Evolutionary conservation across 2,888 invertebrate species (phyloP).

Genomic region (Limenitis camilla): DNA sequence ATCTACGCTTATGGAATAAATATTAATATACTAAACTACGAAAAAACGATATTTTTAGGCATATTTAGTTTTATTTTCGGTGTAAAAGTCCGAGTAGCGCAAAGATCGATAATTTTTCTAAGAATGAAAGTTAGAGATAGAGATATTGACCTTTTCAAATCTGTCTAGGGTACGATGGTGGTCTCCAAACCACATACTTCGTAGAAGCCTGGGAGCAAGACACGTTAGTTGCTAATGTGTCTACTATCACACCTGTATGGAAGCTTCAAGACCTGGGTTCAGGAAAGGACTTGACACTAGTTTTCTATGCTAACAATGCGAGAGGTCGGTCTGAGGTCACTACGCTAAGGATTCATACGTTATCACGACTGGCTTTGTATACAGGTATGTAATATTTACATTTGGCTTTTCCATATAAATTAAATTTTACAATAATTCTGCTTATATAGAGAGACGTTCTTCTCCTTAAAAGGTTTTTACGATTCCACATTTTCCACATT

Average conservation of each 20-base stretch:
- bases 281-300: constrained; percentile 84
- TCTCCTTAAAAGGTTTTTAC: no score
- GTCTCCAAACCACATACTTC: constrained; percentile 81
- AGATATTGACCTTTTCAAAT: constrained; percentile 2
- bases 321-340: constrained; percentile 86
- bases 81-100: no score
- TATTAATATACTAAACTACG: no score
- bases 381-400: constrained; percentile 58
- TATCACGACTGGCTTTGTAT: constrained; percentile 55
- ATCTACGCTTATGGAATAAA: no score
- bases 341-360: constrained; percentile 50
- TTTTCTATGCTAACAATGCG: constrained; percentile 87
- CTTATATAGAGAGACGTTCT: no score
- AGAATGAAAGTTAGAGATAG: no score
- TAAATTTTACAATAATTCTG: no score
- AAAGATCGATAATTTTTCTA: no score
- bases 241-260: constrained; percentile 82
- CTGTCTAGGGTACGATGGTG: constrained; percentile 81
- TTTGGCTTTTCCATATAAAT: no score
- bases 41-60: no score
- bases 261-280: constrained; percentile 85
- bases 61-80: no score
- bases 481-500: no score
- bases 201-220: constrained; percentile 81
- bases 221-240: constrained; percentile 78